Conservation (phyloP, 2,888 invertebrate genomes). For the Athetis lepigone region DNA sequence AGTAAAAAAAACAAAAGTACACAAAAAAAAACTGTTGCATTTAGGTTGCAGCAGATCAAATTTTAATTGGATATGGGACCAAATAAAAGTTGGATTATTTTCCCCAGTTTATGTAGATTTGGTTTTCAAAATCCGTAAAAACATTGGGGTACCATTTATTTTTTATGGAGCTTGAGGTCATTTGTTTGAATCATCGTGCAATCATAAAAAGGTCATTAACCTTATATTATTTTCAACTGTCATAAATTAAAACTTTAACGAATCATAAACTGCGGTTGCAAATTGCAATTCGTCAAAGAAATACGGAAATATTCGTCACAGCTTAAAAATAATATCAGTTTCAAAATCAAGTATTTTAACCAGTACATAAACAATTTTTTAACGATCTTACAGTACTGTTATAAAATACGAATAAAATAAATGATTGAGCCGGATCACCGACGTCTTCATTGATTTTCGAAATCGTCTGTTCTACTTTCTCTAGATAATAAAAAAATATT, state of each 20-base stretch:
- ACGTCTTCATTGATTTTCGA: constrained; percentile 55
- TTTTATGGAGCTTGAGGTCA: constrained; percentile 12
- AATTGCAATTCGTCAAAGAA: constrained; percentile 15
- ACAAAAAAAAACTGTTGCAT: no score
- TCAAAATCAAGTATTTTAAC: neutral
- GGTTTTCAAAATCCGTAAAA: no score
- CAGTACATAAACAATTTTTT: constrained; percentile 1
- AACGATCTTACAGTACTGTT: neutral
- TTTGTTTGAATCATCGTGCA: no score
- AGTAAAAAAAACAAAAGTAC: no score
- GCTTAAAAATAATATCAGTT: neutral
- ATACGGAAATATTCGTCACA: neutral
- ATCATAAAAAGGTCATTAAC: no score
- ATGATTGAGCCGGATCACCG: constrained; percentile 21
- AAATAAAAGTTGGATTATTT: no score
- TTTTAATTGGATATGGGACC: no score
- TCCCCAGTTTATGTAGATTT: no score
- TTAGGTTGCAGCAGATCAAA: no score
- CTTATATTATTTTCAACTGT: constrained; percentile 5
- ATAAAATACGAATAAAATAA: constrained; percentile 21
- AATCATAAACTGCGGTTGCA: constrained; percentile 8
- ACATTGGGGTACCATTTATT: no score
- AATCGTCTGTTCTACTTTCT: constrained; percentile 59
- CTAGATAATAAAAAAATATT: constrained; percentile 48
- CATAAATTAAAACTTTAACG: neutral